Base-by-base conservation (phyloP, 2,113 vertebrate species). In the Tragulus kanchil region DNA sequence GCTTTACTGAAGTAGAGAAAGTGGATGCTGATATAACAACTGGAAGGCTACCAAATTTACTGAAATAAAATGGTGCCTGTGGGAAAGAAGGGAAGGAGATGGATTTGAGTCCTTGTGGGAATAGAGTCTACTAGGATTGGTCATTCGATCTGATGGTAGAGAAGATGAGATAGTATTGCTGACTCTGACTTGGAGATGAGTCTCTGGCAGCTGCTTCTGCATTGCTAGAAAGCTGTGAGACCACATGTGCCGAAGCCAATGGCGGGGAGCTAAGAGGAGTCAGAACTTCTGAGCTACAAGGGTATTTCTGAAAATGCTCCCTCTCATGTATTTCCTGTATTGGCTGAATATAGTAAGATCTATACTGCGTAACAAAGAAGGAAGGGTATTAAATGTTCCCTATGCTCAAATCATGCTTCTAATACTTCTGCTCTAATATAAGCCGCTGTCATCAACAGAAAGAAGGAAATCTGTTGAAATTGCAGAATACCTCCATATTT, bases 81-180 rank as follows among this genome's bases (percentile, higher is more conserved):
- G 28, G 71, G 31, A 65, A 93, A 67, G n/a, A 73, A 8, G 67
- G 11, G 59, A 86, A 56, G 54, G 56, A 69, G 25, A 84, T 16
- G 45, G 52, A 78, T 58, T 79, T 75, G 48, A 69, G 16, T 93
- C 78, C 48, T 56, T 84, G 58, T 88, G n/a, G 75, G 83, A 71
- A 52, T 8, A 17, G 21, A 45, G 26, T 86, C 31, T 26, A 36
- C 56, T 54, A 36, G 48, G 26, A 54, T 45, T 31, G 50, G 19
- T 78, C 82, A 31, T 65, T 85, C 13, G 75, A 21, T 69, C 50
- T 59, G 23, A 6, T 61, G n/a, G 3, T 79, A 19, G 75, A 16
- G 23, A 71, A 3, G 1, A 8, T 14, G 54, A 82, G n/a, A 52
- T 3, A 36, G 31, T 42, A 48, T 28, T 58, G 26, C 50, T 58